These are phyloP conservation scores for Tricholauxania praeusta DNA, from an alignment of 2,888 invertebrate genomes.

Conservation along the genomic window DNA sequence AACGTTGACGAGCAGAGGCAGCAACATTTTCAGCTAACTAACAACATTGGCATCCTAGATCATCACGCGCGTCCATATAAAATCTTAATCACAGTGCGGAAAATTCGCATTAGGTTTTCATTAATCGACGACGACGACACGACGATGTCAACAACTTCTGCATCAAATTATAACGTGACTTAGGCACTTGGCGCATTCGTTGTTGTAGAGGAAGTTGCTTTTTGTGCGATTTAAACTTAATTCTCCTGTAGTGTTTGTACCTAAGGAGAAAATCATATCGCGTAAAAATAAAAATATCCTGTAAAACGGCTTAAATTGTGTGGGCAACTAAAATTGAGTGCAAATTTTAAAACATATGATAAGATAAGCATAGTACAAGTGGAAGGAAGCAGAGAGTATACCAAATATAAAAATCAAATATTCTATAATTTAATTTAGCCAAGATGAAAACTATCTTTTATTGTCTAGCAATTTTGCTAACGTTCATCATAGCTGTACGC, in stretches of 20 bases:
- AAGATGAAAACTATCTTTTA: conserved; percentile 55
- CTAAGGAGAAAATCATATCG: too few relatives aligned
- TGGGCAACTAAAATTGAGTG: too few relatives aligned
- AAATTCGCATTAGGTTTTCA: conserved; percentile 66
- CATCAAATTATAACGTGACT: conserved; percentile 47
- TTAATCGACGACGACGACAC: conserved; percentile 62
- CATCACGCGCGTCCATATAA: conserved; percentile 58
- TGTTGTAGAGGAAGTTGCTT: conserved; percentile 26
- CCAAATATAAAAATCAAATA: conserved; percentile 14
- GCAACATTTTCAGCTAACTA: conserved; percentile 9
- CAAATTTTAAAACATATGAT: too few relatives aligned
- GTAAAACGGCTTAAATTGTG: too few relatives aligned
- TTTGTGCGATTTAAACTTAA: neutral
- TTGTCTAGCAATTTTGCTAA: conserved; percentile 41
- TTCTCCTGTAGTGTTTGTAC: too few relatives aligned
- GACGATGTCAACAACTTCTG: conserved; percentile 62
- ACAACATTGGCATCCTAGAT: conserved; percentile 12
- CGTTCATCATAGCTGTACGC: conserved; percentile 50
- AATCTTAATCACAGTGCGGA: conserved; percentile 62
- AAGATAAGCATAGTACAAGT: neutral
- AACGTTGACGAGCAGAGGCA: neutral
- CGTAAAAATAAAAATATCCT: too few relatives aligned
- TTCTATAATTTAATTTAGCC: neutral
- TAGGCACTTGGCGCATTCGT: conserved; percentile 32
- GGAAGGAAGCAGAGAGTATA: conserved; percentile 27